Percentiles rank a stretch among this genome's conserved stretches.
Conservation (phyloP, 2,113 vertebrate genomes). For the Tragelaphus strepsiceros region DNA sequence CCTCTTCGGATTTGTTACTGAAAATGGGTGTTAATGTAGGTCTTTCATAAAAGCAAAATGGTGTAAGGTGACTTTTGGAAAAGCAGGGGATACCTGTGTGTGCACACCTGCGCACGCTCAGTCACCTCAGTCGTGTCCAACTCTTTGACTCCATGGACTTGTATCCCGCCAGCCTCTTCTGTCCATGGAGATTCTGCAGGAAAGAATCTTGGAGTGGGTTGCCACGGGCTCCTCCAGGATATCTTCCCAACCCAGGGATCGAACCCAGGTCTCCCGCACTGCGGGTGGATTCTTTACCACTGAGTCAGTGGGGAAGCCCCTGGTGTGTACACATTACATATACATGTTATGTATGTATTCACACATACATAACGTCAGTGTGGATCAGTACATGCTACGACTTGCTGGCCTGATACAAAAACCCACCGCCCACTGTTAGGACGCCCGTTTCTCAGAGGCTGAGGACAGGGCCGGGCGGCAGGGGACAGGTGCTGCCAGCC, state of each 20-base stretch:
- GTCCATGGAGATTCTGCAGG: background rate
- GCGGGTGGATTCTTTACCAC: background rate
- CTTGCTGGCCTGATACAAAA: background rate
- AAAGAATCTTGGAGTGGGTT: background rate
- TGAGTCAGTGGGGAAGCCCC: background rate
- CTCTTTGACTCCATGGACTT: background rate
- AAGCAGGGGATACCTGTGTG: background rate
- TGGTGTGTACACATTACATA: background rate
- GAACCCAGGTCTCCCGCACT: background rate
- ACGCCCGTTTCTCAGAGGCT: rapidly evolving
- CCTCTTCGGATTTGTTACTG: background rate
- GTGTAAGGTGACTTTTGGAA: background rate
- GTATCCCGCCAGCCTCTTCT: background rate
- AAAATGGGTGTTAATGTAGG: background rate
- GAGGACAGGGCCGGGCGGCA: rapidly evolving
- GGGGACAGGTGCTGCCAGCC: rapidly evolving
- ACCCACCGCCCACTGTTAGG: rapidly evolving
- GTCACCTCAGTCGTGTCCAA: background rate
- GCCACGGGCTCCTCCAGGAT: background rate
- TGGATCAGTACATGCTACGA: rapidly evolving
- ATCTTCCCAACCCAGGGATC: background rate
- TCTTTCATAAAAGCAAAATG: background rate
- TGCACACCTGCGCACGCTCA: rapidly evolving
- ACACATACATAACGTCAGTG: background rate
- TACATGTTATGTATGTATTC: background rate